Evolutionary conservation across 2,113 vertebrate genomes (phyloP), one percentile per base, ranked within the genome.

Genomic region (Phyllopteryx taeniolatus): DNA sequence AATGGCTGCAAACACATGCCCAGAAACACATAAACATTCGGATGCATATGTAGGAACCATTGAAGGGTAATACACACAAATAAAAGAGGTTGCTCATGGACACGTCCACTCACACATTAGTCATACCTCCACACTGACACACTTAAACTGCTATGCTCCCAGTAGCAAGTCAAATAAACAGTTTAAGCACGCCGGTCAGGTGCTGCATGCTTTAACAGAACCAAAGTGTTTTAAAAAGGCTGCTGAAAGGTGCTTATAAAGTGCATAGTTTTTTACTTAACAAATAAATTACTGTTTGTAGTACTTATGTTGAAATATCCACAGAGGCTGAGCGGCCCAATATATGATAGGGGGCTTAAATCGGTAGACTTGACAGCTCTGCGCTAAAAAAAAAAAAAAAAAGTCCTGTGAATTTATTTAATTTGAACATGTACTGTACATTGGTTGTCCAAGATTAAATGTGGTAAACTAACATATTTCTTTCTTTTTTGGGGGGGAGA

Each of bases 81-180:
- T 59, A 68, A 69, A 75, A 73, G 70, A 20, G 44, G 49, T 10
- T 72, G 65, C 65, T 60, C 56, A 42, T 42, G 39, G 61, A 43
- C 68, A 83, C 46, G 15, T 11, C 1, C 62, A 66, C 72, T 69
- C 59, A 60, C 57, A 14, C 27, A 59, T 27, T 2, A 57, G 56
- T 57, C 56, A 57, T 33, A 14, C 27, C 11, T 59, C 4, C 66
- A 78, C 69, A 74, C 49, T 53, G 7, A 54, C 51, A 54, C 51
- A 20, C 49, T 53, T 53, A 49, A 13, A 49, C 47, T 71, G 73
- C 77, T 62, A 43, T 42, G 70, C 78, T 63, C 79, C 79, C 76
- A 82, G 84, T 79, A 70, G 79, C 60, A 79, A 86, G 86, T 88
- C 83, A 92, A 91, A 91, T 89, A 90, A 91, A 91, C 84, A 87